Conservation (phyloP, 2,797 vertebrate genomes). For the Fundulus diaphanus region DNA sequence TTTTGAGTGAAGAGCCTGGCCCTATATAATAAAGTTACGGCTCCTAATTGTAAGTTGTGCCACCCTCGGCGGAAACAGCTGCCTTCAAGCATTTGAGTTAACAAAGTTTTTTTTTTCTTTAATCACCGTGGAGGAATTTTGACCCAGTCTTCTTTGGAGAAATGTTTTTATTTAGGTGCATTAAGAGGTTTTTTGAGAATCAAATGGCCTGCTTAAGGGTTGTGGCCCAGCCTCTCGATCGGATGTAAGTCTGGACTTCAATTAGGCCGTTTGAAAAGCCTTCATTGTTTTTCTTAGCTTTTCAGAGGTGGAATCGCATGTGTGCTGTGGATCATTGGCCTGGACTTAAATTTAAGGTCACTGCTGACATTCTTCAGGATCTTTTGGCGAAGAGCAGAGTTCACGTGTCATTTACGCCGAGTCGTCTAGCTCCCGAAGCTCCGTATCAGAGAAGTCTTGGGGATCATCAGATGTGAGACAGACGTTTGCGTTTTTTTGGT, state of each 20-base stretch:
- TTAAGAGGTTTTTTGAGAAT: not conserved
- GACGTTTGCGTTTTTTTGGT: not conserved
- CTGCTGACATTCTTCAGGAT: not conserved
- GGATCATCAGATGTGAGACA: not conserved
- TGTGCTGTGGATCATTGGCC: too few species aligned
- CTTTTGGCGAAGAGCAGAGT: not conserved
- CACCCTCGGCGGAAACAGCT: not conserved
- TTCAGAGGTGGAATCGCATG: not conserved
- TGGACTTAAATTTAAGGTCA: not conserved
- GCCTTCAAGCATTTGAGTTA: not conserved
- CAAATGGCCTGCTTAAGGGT: too few species aligned
- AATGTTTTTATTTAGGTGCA: not conserved
- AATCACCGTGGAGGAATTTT: not conserved
- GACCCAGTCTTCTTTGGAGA: not conserved
- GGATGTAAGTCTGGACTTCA: too few species aligned
- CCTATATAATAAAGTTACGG: not conserved
- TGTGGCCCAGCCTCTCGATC: too few species aligned
- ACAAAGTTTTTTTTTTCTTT: not conserved
- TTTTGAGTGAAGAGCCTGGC: not conserved
- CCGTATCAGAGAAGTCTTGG: not conserved
- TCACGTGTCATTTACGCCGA: not conserved
- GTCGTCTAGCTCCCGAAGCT: too few species aligned
- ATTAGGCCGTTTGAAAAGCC: too few species aligned
- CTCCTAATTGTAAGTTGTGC: not conserved
- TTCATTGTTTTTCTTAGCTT: not conserved